Conservation (phyloP, 2,797 vertebrate species). For the Pachyuromys duprasi region DNA sequence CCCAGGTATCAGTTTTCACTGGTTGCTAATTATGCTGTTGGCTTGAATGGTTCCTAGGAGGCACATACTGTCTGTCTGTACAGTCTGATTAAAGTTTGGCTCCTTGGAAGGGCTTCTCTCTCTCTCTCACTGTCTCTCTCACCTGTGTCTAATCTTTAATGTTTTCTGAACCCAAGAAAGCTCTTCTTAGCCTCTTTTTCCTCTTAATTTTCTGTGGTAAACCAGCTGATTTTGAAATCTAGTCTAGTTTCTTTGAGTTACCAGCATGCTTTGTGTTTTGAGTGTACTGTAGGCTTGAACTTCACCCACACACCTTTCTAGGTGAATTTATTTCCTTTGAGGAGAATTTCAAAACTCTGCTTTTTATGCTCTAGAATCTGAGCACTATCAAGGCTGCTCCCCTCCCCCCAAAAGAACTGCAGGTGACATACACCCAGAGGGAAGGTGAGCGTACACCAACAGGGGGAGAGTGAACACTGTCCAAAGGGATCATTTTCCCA, state of each 20-base stretch:
- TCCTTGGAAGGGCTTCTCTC: not conserved
- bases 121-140: not conserved
- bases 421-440: not conserved
- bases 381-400: not conserved
- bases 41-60: not conserved
- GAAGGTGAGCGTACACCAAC: not conserved
- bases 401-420: too few relatives aligned
- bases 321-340: not conserved
- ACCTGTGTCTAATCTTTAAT: not conserved
- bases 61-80: not conserved
- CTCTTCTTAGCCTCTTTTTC: not conserved
- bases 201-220: not conserved
- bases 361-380: not conserved
- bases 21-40: not conserved
- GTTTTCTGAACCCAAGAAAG: not conserved
- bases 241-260: not conserved
- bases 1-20: not conserved
- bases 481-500: not conserved
- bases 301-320: not conserved
- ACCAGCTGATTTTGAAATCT: not conserved
- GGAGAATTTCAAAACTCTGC: not conserved
- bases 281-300: not conserved
- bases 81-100: not conserved
- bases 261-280: not conserved
- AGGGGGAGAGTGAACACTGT: not conserved